phyloP scores from a whole-genome alignment of 2,113 vertebrate species.

The Megalops atlanticus region DNA sequence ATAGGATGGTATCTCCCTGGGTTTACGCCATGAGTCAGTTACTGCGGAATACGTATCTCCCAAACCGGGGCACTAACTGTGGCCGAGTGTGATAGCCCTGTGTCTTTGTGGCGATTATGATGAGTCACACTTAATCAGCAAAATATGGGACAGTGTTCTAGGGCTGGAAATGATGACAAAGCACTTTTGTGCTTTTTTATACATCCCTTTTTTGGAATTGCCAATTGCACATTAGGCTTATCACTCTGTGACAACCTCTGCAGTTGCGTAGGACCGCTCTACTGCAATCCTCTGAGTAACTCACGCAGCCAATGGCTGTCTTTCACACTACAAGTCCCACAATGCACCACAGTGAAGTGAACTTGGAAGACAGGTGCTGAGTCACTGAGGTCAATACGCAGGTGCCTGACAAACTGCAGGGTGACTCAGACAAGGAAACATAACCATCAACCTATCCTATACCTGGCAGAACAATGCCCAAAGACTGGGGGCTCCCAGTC shows the following conservation, averaged over 20 bases:
- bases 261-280: neutral
- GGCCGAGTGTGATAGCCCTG: neutral
- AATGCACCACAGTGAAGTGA: too few relatives aligned
- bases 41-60: conserved; percentile 4
- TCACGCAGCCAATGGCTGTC: too few relatives aligned
- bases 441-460: too few relatives aligned
- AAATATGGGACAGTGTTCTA: neutral
- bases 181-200: neutral
- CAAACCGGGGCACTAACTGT: conserved; percentile 1
- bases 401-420: too few relatives aligned
- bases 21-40: conserved; percentile 28
- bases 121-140: neutral
- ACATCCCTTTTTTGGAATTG: too few relatives aligned
- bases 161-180: neutral
- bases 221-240: neutral
- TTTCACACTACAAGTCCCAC: too few relatives aligned
- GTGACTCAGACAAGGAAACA: too few relatives aligned
- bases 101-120: neutral
- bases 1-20: conserved; percentile 24
- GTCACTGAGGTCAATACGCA: too few relatives aligned
- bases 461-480: too few relatives aligned
- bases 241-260: neutral
- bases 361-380: too few relatives aligned
- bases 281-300: too few relatives aligned
- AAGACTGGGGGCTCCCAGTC: too few relatives aligned